Evolutionary conservation across 2,888 invertebrate genomes (phyloP).

Genomic region (Patella depressa): DNA sequence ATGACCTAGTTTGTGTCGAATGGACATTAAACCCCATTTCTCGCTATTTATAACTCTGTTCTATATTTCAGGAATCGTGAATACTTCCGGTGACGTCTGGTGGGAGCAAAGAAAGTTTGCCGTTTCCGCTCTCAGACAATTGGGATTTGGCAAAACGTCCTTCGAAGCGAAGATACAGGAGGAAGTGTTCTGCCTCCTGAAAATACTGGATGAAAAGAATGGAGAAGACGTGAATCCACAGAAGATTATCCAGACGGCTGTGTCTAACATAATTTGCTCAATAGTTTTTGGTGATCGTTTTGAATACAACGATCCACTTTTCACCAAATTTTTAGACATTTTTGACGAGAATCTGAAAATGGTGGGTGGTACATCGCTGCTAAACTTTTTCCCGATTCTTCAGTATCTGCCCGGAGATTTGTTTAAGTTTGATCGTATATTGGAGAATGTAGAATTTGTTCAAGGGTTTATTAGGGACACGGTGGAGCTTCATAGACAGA

Average conservation of each 20-base stretch:
- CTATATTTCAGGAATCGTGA: slow-evolving; percentile 35
- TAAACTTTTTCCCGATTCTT: slow-evolving; percentile 42
- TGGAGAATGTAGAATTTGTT: slow-evolving; percentile 39
- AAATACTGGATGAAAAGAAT: slow-evolving; percentile 29
- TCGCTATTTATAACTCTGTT: too few species aligned
- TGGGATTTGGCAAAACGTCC: slow-evolving; percentile 44
- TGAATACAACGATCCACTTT: slow-evolving; percentile 45
- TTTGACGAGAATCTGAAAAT: slow-evolving; percentile 42
- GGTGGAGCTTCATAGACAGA: slow-evolving; percentile 33
- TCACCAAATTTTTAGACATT: slow-evolving; percentile 38
- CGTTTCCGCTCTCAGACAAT: slow-evolving; percentile 35
- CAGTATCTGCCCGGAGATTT: slow-evolving; percentile 40
- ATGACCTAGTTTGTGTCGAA: too few species aligned
- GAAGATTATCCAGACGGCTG: slow-evolving; percentile 36
- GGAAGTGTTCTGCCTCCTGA: slow-evolving; percentile 38
- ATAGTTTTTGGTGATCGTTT: slow-evolving; percentile 48
- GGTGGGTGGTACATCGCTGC: slow-evolving; percentile 34
- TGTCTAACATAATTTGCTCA: slow-evolving; percentile 48
- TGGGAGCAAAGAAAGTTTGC: slow-evolving; percentile 48
- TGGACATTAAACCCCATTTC: too few species aligned
- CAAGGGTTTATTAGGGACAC: slow-evolving; percentile 30
- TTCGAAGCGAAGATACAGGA: slow-evolving; percentile 43
- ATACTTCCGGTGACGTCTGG: slow-evolving; percentile 43
- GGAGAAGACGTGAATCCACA: slow-evolving; percentile 38
- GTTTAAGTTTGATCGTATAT: slow-evolving; percentile 33